These are phyloP conservation scores for fruit fly (Drosophila melanogaster) DNA, from an alignment of 1,140 invertebrate species.

Conservation along the genomic window Release_6_plus_ISO1_MT NT_033777.3:28497001-28497500, in stretches of 20 bases:
- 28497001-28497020: conserved; percentile 23
- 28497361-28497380: conserved; percentile 85
- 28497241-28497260: conserved; percentile 87
- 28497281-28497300: conserved; percentile 88
- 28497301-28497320: conserved; percentile 89
- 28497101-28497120: conserved; percentile 80
- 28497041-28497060: neutral
- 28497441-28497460: conserved; percentile 8
- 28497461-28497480: conserved; percentile 27
- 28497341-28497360: conserved; percentile 90
- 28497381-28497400: conserved; percentile 8
- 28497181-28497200: conserved; percentile 17
- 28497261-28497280: conserved; percentile 89
- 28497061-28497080: conserved; percentile 27
- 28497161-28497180: conserved; percentile 42
- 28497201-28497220: conserved; percentile 63
- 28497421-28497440: conserved; percentile 9
- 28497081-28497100: conserved; percentile 64
- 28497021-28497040: conserved; percentile 13
- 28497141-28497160: conserved; percentile 71
- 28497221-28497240: conserved; percentile 85
- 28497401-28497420: conserved; percentile 14
- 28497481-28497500: conserved; percentile 78
- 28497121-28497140: conserved; percentile 81
- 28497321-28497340: conserved; percentile 92